Percentiles rank a stretch among this genome's conserved stretches.
These are phyloP conservation scores for Halcyon smyrnensis DNA, from an alignment of 2,797 vertebrate genomes.

Conservation along the genomic window DNA sequence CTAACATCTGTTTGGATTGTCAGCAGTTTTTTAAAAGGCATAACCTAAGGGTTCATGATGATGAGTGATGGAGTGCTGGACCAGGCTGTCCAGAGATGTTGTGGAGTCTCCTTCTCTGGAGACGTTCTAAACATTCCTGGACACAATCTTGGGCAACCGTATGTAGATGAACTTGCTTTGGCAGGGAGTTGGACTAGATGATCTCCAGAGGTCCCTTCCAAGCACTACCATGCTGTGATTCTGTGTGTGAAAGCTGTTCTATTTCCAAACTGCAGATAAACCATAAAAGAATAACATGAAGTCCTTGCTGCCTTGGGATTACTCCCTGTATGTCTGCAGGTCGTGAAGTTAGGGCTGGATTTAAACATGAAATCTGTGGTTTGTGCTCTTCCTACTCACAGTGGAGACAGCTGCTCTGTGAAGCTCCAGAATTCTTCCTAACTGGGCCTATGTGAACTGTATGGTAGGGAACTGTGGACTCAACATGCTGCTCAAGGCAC, in stretches of 20 bases:
- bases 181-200: neutral
- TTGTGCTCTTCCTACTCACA: neutral
- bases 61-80: neutral
- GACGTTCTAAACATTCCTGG: neutral
- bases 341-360: neutral
- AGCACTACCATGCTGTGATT: neutral
- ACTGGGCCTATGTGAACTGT: neutral
- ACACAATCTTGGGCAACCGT: neutral
- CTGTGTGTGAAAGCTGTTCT: neutral
- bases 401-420: neutral
- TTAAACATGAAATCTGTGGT: accelerated
- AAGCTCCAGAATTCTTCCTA: neutral
- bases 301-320: neutral
- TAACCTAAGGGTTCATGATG: neutral
- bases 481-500: neutral
- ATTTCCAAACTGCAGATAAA: neutral
- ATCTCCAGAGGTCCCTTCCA: neutral
- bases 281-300: neutral
- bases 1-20: neutral
- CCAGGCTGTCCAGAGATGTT: neutral
- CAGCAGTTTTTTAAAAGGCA: neutral
- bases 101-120: neutral
- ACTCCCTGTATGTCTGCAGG: neutral
- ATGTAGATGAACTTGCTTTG: neutral
- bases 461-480: neutral